Evolutionary conservation across 2,888 invertebrate genomes (phyloP).

Genomic region (Priocnemis perturbator): DNA sequence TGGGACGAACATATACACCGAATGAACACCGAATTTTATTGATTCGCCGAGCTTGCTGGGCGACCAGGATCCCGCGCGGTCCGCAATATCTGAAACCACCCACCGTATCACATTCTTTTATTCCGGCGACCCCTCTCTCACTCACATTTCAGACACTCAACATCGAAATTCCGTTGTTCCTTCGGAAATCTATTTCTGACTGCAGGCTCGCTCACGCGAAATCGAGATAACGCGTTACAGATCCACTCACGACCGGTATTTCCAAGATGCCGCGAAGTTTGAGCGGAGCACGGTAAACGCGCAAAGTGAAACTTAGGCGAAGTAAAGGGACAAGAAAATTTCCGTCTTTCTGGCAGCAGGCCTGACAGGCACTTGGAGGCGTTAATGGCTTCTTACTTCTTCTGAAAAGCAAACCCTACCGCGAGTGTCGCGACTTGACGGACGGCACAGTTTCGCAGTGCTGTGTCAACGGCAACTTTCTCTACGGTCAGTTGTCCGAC

Average conservation of each 20-base stretch:
- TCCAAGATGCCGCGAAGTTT: not conserved
- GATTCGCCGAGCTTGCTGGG: constrained; percentile 22
- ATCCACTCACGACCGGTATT: constrained; percentile 11
- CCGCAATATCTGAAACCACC: constrained; percentile 6
- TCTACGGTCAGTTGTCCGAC: too few relatives aligned
- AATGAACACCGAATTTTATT: constrained; percentile 19
- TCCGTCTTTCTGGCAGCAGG: too few relatives aligned
- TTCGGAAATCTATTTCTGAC: constrained; percentile 17
- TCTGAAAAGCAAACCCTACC: too few relatives aligned
- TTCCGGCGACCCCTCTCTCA: not conserved
- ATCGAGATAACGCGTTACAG: constrained; percentile 2
- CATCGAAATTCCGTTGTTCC: not conserved
- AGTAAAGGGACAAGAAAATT: too few relatives aligned
- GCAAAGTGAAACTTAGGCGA: too few relatives aligned
- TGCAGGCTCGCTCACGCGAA: too few relatives aligned
- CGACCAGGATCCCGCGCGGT: not conserved
- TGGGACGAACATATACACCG: constrained; percentile 1
- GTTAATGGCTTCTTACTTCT: too few relatives aligned
- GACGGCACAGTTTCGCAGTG: too few relatives aligned
- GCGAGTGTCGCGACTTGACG: too few relatives aligned
- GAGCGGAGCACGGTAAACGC: too few relatives aligned
- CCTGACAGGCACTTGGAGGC: too few relatives aligned
- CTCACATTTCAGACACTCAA: not conserved
- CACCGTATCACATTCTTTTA: constrained; percentile 28
- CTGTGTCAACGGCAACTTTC: too few relatives aligned